Conservation (phyloP, 2,888 invertebrate genomes). For the Latrodectus elegans region DNA sequence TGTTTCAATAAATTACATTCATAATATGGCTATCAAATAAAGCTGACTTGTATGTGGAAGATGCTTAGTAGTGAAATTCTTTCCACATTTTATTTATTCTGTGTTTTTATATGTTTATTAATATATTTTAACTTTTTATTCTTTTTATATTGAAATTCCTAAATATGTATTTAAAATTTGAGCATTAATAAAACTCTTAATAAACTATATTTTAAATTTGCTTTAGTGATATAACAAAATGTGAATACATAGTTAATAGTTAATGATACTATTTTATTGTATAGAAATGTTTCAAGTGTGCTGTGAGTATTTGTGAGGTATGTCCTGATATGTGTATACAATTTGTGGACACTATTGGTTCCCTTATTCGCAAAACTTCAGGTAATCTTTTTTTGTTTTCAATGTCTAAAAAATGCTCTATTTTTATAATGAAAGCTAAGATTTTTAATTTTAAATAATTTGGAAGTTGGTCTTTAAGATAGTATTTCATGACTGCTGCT, state of each 20-base stretch:
- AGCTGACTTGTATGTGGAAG: no score
- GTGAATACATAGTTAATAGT: not conserved
- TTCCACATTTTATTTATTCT: no score
- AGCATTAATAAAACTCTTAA: no score
- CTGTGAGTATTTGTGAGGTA: slow-evolving; percentile 82
- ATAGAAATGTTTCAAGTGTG: slow-evolving; percentile 79
- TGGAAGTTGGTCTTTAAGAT: not conserved
- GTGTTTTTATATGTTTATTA: no score
- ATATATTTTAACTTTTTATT: no score
- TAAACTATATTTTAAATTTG: no score
- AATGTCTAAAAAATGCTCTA: not conserved
- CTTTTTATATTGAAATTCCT: no score
- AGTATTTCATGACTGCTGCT: not conserved
- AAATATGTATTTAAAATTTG: no score
- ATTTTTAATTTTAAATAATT: not conserved
- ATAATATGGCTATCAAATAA: no score
- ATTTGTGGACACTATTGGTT: slow-evolving; percentile 78
- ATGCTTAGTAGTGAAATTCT: no score
- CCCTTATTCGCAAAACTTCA: slow-evolving; percentile 61
- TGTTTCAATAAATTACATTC: no score
- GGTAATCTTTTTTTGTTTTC: slow-evolving; percentile 16
- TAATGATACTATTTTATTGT: not conserved
- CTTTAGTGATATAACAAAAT: no score
- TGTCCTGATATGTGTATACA: slow-evolving; percentile 80
- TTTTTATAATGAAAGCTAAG: not conserved